These are phyloP conservation scores for Vidua macroura DNA, from an alignment of 2,113 vertebrate genomes.

Conservation along the genomic window DNA sequence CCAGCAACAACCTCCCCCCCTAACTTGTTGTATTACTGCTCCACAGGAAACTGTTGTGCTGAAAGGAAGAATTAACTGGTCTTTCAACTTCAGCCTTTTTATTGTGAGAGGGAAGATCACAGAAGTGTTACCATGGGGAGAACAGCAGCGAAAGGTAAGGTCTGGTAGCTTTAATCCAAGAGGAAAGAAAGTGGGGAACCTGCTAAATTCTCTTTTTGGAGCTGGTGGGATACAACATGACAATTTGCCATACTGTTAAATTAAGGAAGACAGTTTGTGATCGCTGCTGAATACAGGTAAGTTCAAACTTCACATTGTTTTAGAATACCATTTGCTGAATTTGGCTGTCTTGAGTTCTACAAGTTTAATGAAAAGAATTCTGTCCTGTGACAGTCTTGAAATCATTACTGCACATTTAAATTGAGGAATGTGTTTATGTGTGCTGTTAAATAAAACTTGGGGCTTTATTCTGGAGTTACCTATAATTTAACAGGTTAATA, in stretches of 20 bases:
- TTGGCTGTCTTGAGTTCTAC: background rate
- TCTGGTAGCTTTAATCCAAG: slow-evolving; percentile 16
- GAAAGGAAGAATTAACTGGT: slow-evolving; percentile 61
- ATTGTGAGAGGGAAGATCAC: slow-evolving; percentile 60
- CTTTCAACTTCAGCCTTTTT: slow-evolving; percentile 65
- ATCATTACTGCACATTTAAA: background rate
- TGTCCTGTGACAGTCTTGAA: background rate
- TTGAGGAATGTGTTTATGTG: background rate
- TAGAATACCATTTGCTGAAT: background rate
- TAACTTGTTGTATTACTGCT: slow-evolving; percentile 56
- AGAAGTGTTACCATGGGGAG: slow-evolving; percentile 66
- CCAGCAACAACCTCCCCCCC: background rate
- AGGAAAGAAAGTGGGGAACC: background rate
- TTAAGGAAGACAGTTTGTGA: background rate
- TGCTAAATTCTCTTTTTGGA: background rate
- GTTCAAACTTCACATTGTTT: background rate
- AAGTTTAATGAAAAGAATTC: background rate
- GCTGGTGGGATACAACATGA: background rate
- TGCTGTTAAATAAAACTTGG: background rate
- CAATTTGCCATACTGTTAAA: background rate
- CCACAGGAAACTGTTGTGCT: slow-evolving; percentile 62
- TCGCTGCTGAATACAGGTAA: background rate
- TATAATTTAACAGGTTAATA: background rate
- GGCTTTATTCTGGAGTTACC: background rate
- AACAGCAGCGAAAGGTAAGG: slow-evolving; percentile 72